A percentile compares a stretch with the other conserved stretches of the same genome.
Conservation (phyloP, 2,888 invertebrate genomes). For the Sphecodes monilicornis region DNA sequence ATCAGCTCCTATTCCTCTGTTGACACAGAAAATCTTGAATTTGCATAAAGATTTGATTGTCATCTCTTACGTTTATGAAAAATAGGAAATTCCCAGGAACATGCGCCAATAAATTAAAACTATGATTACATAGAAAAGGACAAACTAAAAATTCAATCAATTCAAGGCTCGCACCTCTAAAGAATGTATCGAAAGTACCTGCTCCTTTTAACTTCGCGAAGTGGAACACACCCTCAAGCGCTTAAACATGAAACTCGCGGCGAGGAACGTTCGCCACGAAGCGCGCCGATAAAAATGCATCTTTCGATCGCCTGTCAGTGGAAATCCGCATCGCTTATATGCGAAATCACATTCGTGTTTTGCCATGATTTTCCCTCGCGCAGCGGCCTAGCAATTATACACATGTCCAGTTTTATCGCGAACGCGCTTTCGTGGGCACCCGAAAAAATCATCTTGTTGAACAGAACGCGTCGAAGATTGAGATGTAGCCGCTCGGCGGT, state of each 20-base stretch:
- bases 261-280: not conserved
- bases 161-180: not conserved
- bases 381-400: conserved; percentile 3
- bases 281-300: conserved; percentile 3
- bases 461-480: conserved; percentile 25
- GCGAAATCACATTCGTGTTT: not conserved
- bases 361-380: conserved; percentile 16
- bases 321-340: not conserved
- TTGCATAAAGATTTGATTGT: too few relatives aligned
- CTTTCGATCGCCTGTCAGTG: not conserved
- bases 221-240: conserved; percentile 11
- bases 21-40: too few relatives aligned
- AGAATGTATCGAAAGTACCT: not conserved
- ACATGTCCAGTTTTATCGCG: conserved; percentile 15
- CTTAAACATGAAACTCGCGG: not conserved
- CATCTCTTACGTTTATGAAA: not conserved
- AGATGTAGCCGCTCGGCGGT: conserved; percentile 27
- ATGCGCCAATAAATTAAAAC: too few relatives aligned
- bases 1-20: too few relatives aligned
- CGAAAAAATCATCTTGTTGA: not conserved
- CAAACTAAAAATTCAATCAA: not conserved
- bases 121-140: not conserved
- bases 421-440: conserved; percentile 14
- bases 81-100: not conserved
- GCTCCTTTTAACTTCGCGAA: not conserved